phyloP scores from a whole-genome alignment of 2,113 vertebrate genomes.

The Prunella fulvescens region DNA sequence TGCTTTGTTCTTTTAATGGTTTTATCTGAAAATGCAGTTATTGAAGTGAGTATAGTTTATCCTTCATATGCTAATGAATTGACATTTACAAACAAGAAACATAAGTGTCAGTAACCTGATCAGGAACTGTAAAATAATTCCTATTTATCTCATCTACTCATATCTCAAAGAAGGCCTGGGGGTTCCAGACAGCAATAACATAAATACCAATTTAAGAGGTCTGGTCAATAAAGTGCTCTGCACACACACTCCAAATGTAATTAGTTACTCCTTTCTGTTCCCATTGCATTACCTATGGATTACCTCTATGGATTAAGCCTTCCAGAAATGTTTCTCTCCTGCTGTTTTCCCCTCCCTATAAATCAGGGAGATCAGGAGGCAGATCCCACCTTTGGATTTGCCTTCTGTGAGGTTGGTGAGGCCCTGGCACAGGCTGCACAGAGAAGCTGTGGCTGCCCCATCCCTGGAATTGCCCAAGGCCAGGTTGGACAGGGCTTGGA shows the following conservation, averaged over 20 bases:
- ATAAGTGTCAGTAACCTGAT: conserved; percentile 36
- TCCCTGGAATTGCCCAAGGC: not conserved
- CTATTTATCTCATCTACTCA: conserved; percentile 39
- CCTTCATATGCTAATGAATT: conserved; percentile 54
- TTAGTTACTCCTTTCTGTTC: conserved; percentile 8
- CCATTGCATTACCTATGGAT: conserved; percentile 2
- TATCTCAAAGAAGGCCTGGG: conserved; percentile 23
- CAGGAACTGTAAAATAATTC: conserved; percentile 54
- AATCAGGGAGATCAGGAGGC: not conserved
- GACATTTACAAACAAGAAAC: conserved; percentile 50
- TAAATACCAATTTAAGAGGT: conserved; percentile 52
- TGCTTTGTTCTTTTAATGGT: not conserved
- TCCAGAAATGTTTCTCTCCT: not conserved
- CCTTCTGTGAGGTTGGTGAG: not conserved
- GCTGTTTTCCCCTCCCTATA: not conserved
- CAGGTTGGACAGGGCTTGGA: not conserved
- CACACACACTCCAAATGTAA: conserved; percentile 35
- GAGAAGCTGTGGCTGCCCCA: not conserved
- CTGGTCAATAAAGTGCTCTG: conserved; percentile 41
- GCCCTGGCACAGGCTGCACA: not conserved
- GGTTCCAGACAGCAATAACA: conserved; percentile 36
- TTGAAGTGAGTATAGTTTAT: not conserved
- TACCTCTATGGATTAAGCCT: conserved; percentile 27
- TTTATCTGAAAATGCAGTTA: conserved; percentile 8
- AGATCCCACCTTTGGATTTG: not conserved